Evolutionary conservation across 2,797 vertebrate species (phyloP).

Genomic region (Dryobates pubescens): DNA sequence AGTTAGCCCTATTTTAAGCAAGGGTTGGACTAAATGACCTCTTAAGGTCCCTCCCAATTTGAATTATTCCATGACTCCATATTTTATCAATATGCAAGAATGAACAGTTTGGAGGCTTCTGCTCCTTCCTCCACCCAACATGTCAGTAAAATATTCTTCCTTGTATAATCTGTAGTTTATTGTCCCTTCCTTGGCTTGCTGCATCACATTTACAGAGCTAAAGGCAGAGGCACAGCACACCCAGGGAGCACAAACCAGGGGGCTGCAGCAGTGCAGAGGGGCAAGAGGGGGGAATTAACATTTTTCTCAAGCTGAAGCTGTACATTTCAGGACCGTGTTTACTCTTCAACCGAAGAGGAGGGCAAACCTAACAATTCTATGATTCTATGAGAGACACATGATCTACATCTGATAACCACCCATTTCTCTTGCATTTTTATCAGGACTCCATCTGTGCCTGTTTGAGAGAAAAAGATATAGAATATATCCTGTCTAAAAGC

Average conservation of each 20-base stretch:
- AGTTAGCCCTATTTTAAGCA: not conserved
- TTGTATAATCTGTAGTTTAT: not conserved
- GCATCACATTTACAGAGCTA: not conserved
- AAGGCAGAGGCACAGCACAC: not conserved
- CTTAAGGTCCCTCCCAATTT: not conserved
- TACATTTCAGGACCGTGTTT: not conserved
- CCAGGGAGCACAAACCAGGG: not conserved
- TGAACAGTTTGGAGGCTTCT: not conserved
- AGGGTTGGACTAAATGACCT: not conserved
- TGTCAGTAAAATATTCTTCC: not conserved
- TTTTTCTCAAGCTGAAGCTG: not conserved
- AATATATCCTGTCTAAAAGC: not conserved
- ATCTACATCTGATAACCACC: not conserved
- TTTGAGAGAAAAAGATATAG: not conserved
- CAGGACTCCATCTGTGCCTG: not conserved
- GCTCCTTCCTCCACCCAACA: not conserved
- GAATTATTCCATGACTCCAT: not conserved
- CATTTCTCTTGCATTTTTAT: not conserved
- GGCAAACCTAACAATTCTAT: not conserved
- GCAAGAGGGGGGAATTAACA: fast-evolving
- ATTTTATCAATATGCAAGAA: not conserved
- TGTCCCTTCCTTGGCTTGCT: not conserved
- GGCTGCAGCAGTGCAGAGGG: not conserved
- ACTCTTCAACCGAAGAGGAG: not conserved
- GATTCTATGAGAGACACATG: not conserved